Conservation (phyloP, 2,888 invertebrate species). For the Aphidius colemani region DNA sequence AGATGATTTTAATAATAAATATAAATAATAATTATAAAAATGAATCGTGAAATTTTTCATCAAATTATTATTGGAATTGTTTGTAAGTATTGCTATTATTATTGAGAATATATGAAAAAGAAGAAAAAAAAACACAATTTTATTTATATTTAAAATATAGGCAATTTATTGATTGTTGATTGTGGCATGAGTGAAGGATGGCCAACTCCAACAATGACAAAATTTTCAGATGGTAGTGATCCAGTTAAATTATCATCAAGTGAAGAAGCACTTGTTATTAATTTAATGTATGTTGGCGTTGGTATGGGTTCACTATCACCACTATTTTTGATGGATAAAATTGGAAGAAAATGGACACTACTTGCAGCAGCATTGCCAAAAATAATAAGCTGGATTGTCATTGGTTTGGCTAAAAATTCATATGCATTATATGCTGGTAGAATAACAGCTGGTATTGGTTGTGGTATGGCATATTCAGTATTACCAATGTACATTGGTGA, state of each 20-base stretch:
- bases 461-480: slow-evolving; percentile 54
- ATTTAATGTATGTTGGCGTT: slow-evolving; percentile 52
- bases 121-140: no score
- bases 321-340: slow-evolving; percentile 52
- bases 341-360: slow-evolving; percentile 55
- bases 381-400: slow-evolving; percentile 51
- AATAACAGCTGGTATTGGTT: slow-evolving; percentile 52
- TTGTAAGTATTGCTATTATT: slow-evolving; percentile 48
- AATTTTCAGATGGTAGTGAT: slow-evolving; percentile 46
- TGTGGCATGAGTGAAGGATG: slow-evolving; percentile 58
- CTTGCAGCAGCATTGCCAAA: slow-evolving; percentile 53
- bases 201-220: slow-evolving; percentile 54
- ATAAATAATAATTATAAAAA: slow-evolving; percentile 53
- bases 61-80: slow-evolving; percentile 52
- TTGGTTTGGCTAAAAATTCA: slow-evolving; percentile 45
- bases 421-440: slow-evolving; percentile 46
- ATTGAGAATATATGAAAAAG: slow-evolving; percentile 30
- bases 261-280: slow-evolving; percentile 48
- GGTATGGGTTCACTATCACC: slow-evolving; percentile 52
- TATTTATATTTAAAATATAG: slow-evolving; percentile 37
- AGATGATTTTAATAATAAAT: slow-evolving; percentile 44
- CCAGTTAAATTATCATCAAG: slow-evolving; percentile 35
- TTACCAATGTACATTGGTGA: slow-evolving; percentile 56
- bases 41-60: slow-evolving; percentile 50
- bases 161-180: slow-evolving; percentile 55